Evolutionary conservation across 2,797 vertebrate species (phyloP).

Genomic region (Phataginus tricuspis): DNA sequence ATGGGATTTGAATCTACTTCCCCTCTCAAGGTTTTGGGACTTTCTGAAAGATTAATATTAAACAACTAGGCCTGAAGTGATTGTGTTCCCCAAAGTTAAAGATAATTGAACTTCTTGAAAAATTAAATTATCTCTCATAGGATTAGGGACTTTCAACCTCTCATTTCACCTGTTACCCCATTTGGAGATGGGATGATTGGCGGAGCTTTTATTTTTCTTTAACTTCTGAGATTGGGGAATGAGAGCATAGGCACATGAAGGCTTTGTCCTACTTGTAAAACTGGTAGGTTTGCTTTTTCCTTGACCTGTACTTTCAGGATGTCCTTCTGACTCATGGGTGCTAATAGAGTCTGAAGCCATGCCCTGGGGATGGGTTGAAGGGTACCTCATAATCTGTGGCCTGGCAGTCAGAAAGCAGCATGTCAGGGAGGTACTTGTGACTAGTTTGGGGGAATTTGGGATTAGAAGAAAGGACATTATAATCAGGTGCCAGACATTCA

Average conservation of each 20-base stretch:
- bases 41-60: constrained; percentile 45
- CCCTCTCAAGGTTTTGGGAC: background rate
- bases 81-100: constrained; percentile 23
- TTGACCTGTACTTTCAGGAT: constrained; percentile 48
- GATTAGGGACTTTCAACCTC: background rate
- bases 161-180: constrained; percentile 7
- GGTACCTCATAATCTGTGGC: background rate
- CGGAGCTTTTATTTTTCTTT: constrained; percentile 33
- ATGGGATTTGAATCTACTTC: constrained; percentile 28
- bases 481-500: constrained; percentile 58
- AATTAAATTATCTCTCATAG: constrained; percentile 7
- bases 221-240: background rate
- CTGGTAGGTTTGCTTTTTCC: constrained; percentile 59
- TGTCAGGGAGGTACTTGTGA: background rate
- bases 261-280: constrained; percentile 41
- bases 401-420: constrained; percentile 26
- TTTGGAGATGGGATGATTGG: background rate
- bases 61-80: constrained; percentile 35
- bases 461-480: constrained; percentile 52
- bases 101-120: constrained; percentile 13
- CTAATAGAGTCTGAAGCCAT: background rate
- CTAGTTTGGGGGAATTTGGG: background rate
- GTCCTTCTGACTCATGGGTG: background rate
- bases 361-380: background rate
- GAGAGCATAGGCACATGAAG: background rate